Evolutionary conservation across 35 echinoderm and acorn worm species (phyloP), one percentile per base, ranked within the genome.

Genomic region (Eucidaris tribuloides): DNA sequence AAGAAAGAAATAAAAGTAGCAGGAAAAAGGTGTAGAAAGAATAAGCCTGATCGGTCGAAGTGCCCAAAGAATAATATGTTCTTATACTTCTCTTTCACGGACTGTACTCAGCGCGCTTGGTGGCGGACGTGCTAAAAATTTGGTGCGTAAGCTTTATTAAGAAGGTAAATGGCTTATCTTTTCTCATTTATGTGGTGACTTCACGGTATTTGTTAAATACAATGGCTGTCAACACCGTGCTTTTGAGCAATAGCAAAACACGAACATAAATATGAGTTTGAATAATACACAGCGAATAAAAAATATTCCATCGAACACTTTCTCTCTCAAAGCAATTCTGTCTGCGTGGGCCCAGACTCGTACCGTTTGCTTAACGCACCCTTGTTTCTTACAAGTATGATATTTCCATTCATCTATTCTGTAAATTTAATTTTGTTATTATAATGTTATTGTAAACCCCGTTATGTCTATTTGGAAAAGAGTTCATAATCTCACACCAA

Each of bases 91-190:
- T 40, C 25, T 35, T 74, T 44, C 41, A 25, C 24, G n/a, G n/a
- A n/a, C 25, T 40, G 37, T 3, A 11, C 34, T 42, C 68, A 74
- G 44, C 25, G 38, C 68, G 68, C 44, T 74, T 74, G 40, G n/a
- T n/a, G n/a, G n/a, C n/a, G n/a, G 68, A 74, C 68, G 44, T 74
- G 68, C 68, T 74, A 74, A 74, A 74, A 74, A 42, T 33, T 74
- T 74, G 35, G 38, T 74, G 44, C 38, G 68, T 74, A 44, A 33
- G 18, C 22, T n/a, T n/a, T n/a, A n/a, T n/a, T 35, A 7, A 36
- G 68, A 74, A 74, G 37, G 41, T 42, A 22, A 74, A 74, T 74
- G 23, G 38, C 35, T 44, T 74, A 74, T 44, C 22, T 72, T n/a
- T n/a, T n/a, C n/a, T 74, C 68, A 11, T 64, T 20, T 20, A 74